Base-by-base conservation (phyloP, 2,888 invertebrate genomes). In the Agrochola circellaris region DNA sequence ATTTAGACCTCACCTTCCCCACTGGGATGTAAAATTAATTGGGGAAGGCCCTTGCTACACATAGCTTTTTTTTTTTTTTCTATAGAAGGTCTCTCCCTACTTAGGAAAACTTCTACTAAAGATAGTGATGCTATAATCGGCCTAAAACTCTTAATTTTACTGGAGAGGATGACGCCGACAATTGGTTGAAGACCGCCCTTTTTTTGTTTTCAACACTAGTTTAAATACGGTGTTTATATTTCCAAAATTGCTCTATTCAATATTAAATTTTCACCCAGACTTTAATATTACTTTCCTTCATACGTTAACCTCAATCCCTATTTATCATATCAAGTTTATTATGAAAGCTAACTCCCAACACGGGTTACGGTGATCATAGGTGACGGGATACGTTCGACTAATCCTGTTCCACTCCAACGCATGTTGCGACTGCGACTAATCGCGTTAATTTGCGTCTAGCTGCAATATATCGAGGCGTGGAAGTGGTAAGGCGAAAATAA, bases 261-360 rank as follows among this genome's bases (percentile, higher is more conserved):
- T n/a, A n/a, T 34, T 17, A 54, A 4, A 48, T 67, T 38, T 48
- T 17, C 13, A 58, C 5, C 23, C 5, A 0, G 15, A 34, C 23
- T 58, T 80, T 20, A 51, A 65, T 17, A 65, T 56, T n/a, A 54
- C 60, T 76, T 65, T 73, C 48, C 17, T 26, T 7, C 38, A 38
- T 17, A 26, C n/a, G 26, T 62, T 64, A 71, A 68, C 67, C 54
- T 38, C 13, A 45, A 71, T 64, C 15, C 48, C 70, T 68, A 73
- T 77, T 73, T 83, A 84, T 75, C 86, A 48, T 67, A 73, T 74
- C 83, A 17, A 26, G 65, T 86, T 84, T 86, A 75, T 86, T 82
- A 86, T 84, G 83, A 84, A 78, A 86, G 83, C 68, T 30, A 68
- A 64, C 56, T 82, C 73, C 74, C 38, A 77, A 77, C 86, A 74